Evolutionary conservation across 2,888 invertebrate species (phyloP), one percentile per base, ranked within the genome.

Genomic region (Cephus pygmeus): DNA sequence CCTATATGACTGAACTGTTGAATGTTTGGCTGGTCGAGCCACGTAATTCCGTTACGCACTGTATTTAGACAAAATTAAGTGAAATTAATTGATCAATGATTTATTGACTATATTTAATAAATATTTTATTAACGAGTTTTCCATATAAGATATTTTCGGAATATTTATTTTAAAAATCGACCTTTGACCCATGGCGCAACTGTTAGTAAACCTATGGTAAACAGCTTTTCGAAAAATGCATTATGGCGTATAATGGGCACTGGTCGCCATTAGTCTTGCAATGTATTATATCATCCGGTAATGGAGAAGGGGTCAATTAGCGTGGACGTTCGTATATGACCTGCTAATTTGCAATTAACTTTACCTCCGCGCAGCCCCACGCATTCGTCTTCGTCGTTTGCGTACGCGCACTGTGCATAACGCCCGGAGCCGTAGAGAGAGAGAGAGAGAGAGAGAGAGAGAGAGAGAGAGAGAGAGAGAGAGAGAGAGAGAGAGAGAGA

Each of bases 261-360:
- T 12, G 71, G 30, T 33, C 71, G 71, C 12, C 30, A 34, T 71
- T 71, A 30, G 71, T 9, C 71, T 30, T 31, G 76, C 75, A 80
- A 81, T 76, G 56, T 56, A 56, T 56, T 56, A 56, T 56, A 56
- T 56, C 56, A 56, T 56, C 23, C 23, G 23, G 15, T 56, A 56
- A 23, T 56, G 56, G 9, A 9, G 56, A 23, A 56, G 77, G 79
- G 79, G 79, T 81, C 81, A 81, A 83, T 83, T 81, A 80, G 75
- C 80, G 80, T 80, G 79, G 83, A 84, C 79, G 79, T 76, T 82
- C 76, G 81, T 79, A 81, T 81, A 6, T 71, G 80, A 82, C 75
- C 81, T 77, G 79, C 79, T 82, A 80, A 83, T 82, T 83, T 80
- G 68, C 77, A 77, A 71, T 73, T 77, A 76, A 82, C 79, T 80